Conservation (phyloP, 1,140 invertebrate genomes). For the Tetragonula clypearis region DNA sequence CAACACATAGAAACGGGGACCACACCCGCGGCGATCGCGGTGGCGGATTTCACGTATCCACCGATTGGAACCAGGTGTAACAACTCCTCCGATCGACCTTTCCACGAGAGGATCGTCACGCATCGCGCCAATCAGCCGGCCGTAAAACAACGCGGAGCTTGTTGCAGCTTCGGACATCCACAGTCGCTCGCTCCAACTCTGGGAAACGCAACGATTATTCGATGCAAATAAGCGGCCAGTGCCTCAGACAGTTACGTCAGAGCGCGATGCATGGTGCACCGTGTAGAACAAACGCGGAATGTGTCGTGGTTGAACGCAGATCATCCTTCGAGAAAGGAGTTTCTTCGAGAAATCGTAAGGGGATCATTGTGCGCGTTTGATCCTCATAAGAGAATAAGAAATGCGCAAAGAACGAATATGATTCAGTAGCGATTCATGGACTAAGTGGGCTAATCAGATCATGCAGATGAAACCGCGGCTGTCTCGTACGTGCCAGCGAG, state of each 20-base stretch:
- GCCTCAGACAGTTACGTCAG: conserved; percentile 56
- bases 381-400: no score
- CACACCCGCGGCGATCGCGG: conserved; percentile 30
- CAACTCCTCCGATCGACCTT: conserved; percentile 46
- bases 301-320: not conserved
- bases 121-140: conserved; percentile 53
- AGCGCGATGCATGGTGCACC: conserved; percentile 2
- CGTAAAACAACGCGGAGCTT: no score
- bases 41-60: conserved; percentile 43
- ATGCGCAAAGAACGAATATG: no score
- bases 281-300: not conserved
- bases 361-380: not conserved
- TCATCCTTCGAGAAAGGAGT: no score
- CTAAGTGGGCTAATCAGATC: not conserved
- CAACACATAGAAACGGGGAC: not conserved
- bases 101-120: conserved; percentile 48
- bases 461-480: not conserved
- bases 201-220: conserved; percentile 68
- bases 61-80: conserved; percentile 17
- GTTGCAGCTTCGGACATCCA: conserved; percentile 50
- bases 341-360: not conserved
- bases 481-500: not conserved
- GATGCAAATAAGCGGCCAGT: conserved; percentile 67
- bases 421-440: no score
- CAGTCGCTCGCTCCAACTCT: conserved; percentile 47